Conservation (phyloP, 2,888 invertebrate genomes). For the Lepidonotus clava region DNA sequence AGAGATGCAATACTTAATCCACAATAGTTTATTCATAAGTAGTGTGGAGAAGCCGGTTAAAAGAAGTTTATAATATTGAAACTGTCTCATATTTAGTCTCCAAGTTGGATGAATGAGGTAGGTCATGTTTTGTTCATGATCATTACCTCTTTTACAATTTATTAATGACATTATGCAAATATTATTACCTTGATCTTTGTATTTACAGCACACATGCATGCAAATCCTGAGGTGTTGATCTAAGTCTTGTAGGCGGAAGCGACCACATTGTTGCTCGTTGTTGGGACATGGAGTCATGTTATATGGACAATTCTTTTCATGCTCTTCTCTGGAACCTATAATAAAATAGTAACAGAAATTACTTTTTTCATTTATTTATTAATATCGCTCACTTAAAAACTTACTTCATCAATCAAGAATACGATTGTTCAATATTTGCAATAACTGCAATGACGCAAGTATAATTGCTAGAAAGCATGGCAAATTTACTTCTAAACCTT, state of each 20-base stretch:
- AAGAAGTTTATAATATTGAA: background rate
- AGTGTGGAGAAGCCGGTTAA: too few species aligned
- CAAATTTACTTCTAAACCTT: too few species aligned
- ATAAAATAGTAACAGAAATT: constrained; percentile 35
- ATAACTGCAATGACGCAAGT: background rate
- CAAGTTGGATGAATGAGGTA: too few species aligned
- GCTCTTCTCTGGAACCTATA: constrained; percentile 69
- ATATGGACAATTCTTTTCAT: constrained; percentile 71
- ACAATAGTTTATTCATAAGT: too few species aligned
- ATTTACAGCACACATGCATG: constrained; percentile 64
- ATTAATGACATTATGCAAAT: too few species aligned
- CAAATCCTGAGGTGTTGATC: constrained; percentile 70
- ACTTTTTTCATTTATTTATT: background rate
- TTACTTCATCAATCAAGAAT: background rate
- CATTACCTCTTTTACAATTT: too few species aligned
- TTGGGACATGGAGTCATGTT: constrained; percentile 69
- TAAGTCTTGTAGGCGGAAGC: constrained; percentile 67
- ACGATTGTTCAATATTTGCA: background rate
- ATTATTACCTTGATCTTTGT: constrained; percentile 68
- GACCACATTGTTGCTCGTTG: constrained; percentile 67
- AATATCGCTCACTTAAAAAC: background rate
- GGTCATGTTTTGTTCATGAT: too few species aligned
- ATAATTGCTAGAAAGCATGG: background rate
- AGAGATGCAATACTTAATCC: too few species aligned
- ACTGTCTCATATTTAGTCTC: too few species aligned